Evolutionary conservation across 2,888 invertebrate species (phyloP), one percentile per base, ranked within the genome.

Genomic region (Drosophila ustulata): DNA sequence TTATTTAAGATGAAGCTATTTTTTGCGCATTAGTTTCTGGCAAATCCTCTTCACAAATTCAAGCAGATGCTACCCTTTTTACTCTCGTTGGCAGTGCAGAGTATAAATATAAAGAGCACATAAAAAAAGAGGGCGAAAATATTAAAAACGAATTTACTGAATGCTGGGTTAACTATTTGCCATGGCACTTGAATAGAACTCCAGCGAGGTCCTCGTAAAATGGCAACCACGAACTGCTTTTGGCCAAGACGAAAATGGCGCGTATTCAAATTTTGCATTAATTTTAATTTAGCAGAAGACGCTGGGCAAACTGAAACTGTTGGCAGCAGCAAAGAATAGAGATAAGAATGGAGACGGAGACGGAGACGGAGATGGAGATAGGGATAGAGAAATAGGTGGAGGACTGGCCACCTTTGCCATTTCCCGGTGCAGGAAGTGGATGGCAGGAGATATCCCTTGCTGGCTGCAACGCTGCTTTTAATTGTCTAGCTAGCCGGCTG

Each of bases 381-480:
- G 9, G 5, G 5, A 37, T 37, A 6, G 11, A 26, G 18, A 11
- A 11, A 23, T 3, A 26, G 23, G 7, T 0, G 26, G 11, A 34
- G 28, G 23, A n/a, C 41, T 18, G 68, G 32, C 66, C 66, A 71
- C 66, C 65, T 80, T 53, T 30, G 53, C 28, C 66, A 65, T 62
- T 66, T 78, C 30, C 73, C 51, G 62, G 28, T 11, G 55, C 61
- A 61, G 66, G 76, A 65, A 53, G 62, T 53, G 76, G 47, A 71
- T 63, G 61, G 63, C 47, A 7, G 52, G 39, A 69, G 71, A 71
- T 74, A 80, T 63, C 53, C 70, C 37, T 63, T 51, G 66, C 47
- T 58, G 53, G 62, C 58, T 43, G 59, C 52, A 57, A 26, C 47
- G 66, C 78, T 74, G 78, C 84, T 69, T 81, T 80, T 81, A 86